These are phyloP conservation scores for Leptobrachium ailaonicum DNA, from an alignment of 2,113 vertebrate genomes.

Conservation along the genomic window DNA sequence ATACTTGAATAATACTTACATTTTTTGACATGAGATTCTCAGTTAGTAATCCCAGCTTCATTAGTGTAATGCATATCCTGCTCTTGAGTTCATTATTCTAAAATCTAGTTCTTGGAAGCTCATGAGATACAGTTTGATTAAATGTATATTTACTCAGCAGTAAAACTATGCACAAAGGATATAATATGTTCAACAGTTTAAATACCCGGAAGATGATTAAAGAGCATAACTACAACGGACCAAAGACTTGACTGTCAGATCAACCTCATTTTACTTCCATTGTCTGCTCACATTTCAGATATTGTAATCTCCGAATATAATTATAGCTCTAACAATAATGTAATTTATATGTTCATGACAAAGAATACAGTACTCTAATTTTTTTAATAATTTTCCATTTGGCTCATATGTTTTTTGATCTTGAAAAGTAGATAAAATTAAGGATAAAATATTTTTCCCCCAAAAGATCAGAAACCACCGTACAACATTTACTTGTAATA, in stretches of 20 bases:
- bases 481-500: too few relatives aligned
- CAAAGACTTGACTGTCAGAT: not conserved
- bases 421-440: too few relatives aligned
- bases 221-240: not conserved
- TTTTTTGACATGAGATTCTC: not conserved
- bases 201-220: slow-evolving; percentile 24
- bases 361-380: not conserved
- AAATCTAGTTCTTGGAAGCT: not conserved
- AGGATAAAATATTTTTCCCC: too few relatives aligned
- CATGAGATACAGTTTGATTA: slow-evolving; percentile 10
- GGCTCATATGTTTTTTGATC: not conserved
- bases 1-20: too few relatives aligned
- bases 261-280: slow-evolving; percentile 5
- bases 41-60: not conserved
- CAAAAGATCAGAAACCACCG: too few relatives aligned
- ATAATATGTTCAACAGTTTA: slow-evolving; percentile 2
- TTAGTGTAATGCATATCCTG: slow-evolving; percentile 1
- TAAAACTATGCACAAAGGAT: slow-evolving; percentile 1
- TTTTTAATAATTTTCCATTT: not conserved
- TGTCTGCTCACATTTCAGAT: not conserved
- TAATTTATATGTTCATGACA: slow-evolving; percentile 7
- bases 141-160: slow-evolving; percentile 21
- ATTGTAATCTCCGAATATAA: slow-evolving; percentile 9
- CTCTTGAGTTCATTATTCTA: not conserved
- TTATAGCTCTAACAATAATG: slow-evolving; percentile 1